Evolutionary conservation across 2,113 vertebrate species (phyloP).

Genomic region (Marmota flaviventris): DNA sequence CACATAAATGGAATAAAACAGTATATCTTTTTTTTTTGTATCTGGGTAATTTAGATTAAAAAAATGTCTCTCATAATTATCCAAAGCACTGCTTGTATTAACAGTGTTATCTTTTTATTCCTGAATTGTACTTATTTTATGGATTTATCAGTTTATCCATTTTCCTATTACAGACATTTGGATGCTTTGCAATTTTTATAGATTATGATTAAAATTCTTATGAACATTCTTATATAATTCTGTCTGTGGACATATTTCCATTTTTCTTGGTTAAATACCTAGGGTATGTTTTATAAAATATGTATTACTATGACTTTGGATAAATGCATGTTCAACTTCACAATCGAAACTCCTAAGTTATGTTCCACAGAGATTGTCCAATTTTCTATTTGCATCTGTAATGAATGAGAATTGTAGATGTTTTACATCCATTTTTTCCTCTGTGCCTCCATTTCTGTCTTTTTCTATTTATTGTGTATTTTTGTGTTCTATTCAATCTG

Average conservation of each 20-base stretch:
- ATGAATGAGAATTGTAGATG: background rate
- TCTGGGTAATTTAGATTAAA: background rate
- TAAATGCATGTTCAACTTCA: background rate
- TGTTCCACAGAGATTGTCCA: background rate
- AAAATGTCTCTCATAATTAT: background rate
- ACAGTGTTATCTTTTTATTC: background rate
- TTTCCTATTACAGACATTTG: background rate
- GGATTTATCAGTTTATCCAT: background rate
- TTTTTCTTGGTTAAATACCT: conserved; percentile 8
- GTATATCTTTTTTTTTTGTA: background rate
- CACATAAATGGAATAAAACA: background rate
- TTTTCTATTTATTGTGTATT: background rate
- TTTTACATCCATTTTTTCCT: background rate
- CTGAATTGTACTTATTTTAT: background rate
- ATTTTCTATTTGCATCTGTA: background rate
- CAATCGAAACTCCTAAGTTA: conserved; percentile 17
- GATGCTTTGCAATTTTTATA: background rate
- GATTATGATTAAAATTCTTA: background rate
- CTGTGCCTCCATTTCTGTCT: background rate
- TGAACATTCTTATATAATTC: background rate
- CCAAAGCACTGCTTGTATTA: background rate
- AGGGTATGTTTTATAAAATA: background rate
- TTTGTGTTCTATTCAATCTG: background rate
- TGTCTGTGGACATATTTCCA: background rate
- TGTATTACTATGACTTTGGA: background rate